Percentiles rank a stretch among this genome's conserved stretches.
Evolutionary conservation across 37 sponge, comb jelly and placozoan genomes (phyloP).

Genomic region (Aplysina aerophoba): DNA sequence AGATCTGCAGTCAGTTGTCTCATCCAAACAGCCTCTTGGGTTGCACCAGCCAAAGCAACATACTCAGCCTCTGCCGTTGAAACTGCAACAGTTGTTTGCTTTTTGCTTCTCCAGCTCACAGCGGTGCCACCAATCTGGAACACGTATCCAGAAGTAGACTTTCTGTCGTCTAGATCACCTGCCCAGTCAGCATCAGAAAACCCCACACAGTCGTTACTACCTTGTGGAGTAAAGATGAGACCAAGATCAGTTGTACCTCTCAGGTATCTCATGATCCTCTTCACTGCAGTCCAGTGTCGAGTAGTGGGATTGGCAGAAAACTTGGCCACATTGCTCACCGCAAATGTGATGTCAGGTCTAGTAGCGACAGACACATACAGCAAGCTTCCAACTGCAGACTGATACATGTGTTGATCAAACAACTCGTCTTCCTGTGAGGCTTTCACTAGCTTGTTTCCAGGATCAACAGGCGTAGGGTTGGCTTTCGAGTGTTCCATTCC

Average conservation of each 20-base stretch:
- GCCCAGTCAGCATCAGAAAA: conserved; percentile 50
- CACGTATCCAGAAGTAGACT: conserved; percentile 39
- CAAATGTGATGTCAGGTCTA: conserved; percentile 50
- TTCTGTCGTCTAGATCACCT: conserved; percentile 16
- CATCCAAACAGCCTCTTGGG: conserved; percentile 57
- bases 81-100: conserved; percentile 46
- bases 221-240: conserved; percentile 24
- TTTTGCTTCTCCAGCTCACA: conserved; percentile 48
- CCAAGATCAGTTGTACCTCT: conserved; percentile 34
- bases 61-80: conserved; percentile 54
- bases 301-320: conserved; percentile 38
- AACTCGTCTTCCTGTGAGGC: conserved; percentile 15
- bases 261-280: conserved; percentile 44
- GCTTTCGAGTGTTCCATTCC: conserved; percentile 49
- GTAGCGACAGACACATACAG: conserved; percentile 41
- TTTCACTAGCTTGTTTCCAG: conserved; percentile 45
- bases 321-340: conserved; percentile 45
- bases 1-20: conserved; percentile 31
- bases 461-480: conserved; percentile 50
- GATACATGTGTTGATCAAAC: conserved; percentile 40
- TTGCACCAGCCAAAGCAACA: conserved; percentile 42
- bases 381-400: conserved; percentile 52
- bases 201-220: conserved; percentile 19
- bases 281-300: conserved; percentile 49
- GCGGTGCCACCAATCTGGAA: conserved; percentile 24